A percentile compares a stretch with the other conserved stretches of the same genome.
Evolutionary conservation across 2,888 invertebrate genomes (phyloP).

Genomic region (Rugalucina vietnamica): DNA sequence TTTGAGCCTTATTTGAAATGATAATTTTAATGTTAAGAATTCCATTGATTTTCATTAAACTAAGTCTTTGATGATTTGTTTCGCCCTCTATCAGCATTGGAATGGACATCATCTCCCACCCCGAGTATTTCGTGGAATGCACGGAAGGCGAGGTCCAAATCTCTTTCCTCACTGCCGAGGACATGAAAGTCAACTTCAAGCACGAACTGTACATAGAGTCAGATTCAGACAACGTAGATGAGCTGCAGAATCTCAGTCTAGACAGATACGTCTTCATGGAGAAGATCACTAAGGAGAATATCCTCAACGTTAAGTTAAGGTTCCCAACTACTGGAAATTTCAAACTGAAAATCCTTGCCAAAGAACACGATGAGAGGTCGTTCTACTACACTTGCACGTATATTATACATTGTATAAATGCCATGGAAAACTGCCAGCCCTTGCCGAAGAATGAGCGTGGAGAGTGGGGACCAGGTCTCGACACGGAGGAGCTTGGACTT

Average conservation of each 20-base stretch:
- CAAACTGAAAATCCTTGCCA: slow-evolving; percentile 72
- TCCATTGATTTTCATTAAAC: no score
- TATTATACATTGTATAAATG: slow-evolving; percentile 60
- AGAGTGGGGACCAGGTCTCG: slow-evolving; percentile 80
- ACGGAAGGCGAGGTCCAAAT: slow-evolving; percentile 63
- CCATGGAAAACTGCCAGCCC: slow-evolving; percentile 64
- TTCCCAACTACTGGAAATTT: slow-evolving; percentile 70
- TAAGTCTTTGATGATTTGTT: no score
- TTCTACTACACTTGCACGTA: slow-evolving; percentile 70
- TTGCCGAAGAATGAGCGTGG: slow-evolving; percentile 77
- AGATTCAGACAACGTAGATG: slow-evolving; percentile 55
- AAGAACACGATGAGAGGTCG: slow-evolving; percentile 62
- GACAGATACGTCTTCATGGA: slow-evolving; percentile 73
- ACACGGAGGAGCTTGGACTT: slow-evolving; percentile 73
- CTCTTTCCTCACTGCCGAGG: slow-evolving; percentile 57
- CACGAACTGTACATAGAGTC: slow-evolving; percentile 69
- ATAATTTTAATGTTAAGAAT: no score
- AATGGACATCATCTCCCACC: slow-evolving; percentile 65
- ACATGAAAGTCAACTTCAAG: slow-evolving; percentile 63
- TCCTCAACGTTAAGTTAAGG: slow-evolving; percentile 65
- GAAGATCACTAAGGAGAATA: slow-evolving; percentile 63
- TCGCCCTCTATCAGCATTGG: slow-evolving; percentile 57
- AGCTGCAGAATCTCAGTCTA: slow-evolving; percentile 55
- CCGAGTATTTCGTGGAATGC: slow-evolving; percentile 56
- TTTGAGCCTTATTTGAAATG: no score